Evolutionary conservation across 2,888 invertebrate genomes (phyloP).

Genomic region (Oscheius onirici): DNA sequence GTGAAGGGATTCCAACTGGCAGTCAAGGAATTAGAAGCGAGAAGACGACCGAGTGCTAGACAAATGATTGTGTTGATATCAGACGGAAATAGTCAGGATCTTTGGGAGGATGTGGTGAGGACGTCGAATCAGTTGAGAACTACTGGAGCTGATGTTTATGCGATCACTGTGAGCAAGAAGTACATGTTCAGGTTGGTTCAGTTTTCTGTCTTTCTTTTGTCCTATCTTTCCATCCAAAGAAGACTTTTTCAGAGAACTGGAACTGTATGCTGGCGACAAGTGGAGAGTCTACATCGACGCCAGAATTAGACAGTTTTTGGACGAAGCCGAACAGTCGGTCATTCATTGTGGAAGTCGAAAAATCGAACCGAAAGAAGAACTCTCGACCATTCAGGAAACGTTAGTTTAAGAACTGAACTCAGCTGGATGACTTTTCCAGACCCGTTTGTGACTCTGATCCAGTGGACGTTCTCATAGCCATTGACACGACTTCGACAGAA

Average conservation of each 20-base stretch:
- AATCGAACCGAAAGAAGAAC: neutral
- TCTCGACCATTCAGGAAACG: constrained; percentile 7
- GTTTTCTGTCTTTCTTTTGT: neutral
- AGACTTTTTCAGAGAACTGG: constrained; percentile 49
- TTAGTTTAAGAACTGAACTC: neutral
- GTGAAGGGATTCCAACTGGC: constrained; percentile 57
- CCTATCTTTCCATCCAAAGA: neutral
- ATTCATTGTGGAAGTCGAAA: constrained; percentile 1
- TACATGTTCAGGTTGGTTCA: constrained; percentile 56
- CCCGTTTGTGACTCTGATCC: constrained; percentile 29
- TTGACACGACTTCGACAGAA: constrained; percentile 55
- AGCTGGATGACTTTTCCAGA: neutral
- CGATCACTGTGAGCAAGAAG: constrained; percentile 57
- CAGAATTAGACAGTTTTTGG: constrained; percentile 54
- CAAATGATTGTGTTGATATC: constrained; percentile 60
- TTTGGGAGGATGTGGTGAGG: constrained; percentile 49
- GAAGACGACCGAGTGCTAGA: constrained; percentile 47
- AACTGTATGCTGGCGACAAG: constrained; percentile 47
- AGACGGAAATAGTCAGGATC: constrained; percentile 63
- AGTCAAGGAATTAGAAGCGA: constrained; percentile 47
- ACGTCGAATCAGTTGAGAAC: constrained; percentile 43
- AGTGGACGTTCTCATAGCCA: constrained; percentile 59
- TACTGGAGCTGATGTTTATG: constrained; percentile 49
- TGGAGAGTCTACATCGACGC: constrained; percentile 61
- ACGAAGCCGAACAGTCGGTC: constrained; percentile 36